Evolutionary conservation across 92 coral and sea anemone species (phyloP).

Genomic region (Isaurus tuberculatus): DNA sequence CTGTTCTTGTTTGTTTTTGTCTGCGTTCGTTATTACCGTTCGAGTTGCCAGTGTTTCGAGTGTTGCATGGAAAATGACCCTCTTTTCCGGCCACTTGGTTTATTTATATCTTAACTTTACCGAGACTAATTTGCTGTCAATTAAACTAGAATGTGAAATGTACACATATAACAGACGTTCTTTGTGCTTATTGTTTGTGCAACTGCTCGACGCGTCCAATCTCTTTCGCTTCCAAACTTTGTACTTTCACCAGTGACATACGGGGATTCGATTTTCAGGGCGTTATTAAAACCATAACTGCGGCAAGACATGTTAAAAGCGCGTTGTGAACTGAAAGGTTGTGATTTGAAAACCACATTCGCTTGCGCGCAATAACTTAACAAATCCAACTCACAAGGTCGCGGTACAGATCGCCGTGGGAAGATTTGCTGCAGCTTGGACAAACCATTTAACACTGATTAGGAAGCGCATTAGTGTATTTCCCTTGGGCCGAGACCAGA

Average conservation of each 20-base stretch:
- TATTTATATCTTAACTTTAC: constrained; percentile 44
- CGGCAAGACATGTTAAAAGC: neutral
- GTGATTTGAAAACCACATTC: neutral
- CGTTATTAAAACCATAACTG: constrained; percentile 12
- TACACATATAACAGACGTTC: constrained; percentile 17
- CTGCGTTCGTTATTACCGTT: neutral
- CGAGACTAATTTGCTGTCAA: constrained; percentile 46
- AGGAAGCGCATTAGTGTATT: constrained; percentile 25
- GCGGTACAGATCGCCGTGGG: constrained; percentile 32
- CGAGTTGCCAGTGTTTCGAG: constrained; percentile 7
- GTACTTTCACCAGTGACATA: constrained; percentile 27
- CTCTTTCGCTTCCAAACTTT: neutral
- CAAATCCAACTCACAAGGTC: neutral
- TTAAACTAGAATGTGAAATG: constrained; percentile 39
- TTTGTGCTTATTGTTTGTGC: constrained; percentile 27
- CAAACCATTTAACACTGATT: constrained; percentile 48
- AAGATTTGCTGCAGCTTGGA: constrained; percentile 26
- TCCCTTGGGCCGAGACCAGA: constrained; percentile 36
- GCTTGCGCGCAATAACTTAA: neutral
- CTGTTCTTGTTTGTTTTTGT: neutral
- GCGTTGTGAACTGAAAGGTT: neutral
- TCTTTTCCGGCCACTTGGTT: constrained; percentile 28
- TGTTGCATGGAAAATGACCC: constrained; percentile 24
- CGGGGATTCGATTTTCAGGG: constrained; percentile 33
- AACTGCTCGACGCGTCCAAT: constrained; percentile 41